Evolutionary conservation across 1,140 invertebrate genomes (phyloP), one percentile per base, ranked within the genome.

Genomic region (Caenorhabditis tropicalis): DNA sequence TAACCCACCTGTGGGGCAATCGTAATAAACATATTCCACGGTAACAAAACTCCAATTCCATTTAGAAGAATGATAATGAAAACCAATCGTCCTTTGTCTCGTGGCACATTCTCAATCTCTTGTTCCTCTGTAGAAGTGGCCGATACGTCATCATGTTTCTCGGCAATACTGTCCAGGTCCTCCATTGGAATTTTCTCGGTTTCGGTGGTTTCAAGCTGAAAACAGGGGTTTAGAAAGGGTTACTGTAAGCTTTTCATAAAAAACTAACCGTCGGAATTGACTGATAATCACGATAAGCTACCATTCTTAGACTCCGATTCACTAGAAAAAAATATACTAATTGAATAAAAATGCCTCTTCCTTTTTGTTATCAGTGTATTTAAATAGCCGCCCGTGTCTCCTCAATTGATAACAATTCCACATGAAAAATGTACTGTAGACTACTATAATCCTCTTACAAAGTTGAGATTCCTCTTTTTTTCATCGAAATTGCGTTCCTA

Each of bases 21-120:
- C 6, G 83, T 85, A 49, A 85, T 85, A 21, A 85, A 85, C 83
- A 85, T 85, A 81, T 85, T 85, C 83, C 83, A 85, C 29, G 83
- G 83, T 29, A 85, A 36, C 31, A 85, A 56, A 19, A 85, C 83
- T 36, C 83, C 83, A 21, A 85, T 65, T 80, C 83, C 83, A 65
- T 85, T 85, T 9, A 85, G 27, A 19, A 85, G 31, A 36, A 85
- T 60, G 29, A 85, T 80, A 24, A 49, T 31, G 19, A 56, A 85
- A 15, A 85, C 83, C 9, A 85, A 70, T 31, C 82, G 19, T 56
- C 79, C 29, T 21, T 81, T 74, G 24, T 74, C 65, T 12, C 1
- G 10, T 43, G 65, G 65, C 6, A 74, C 36, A 3, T 10, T 9
- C 7, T 74, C 65, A 24, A 10, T n/a, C n/a, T n/a, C 7, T 2